Evolutionary conservation across 2,888 invertebrate genomes (phyloP).

Genomic region (Tetanocera ferruginea): DNA sequence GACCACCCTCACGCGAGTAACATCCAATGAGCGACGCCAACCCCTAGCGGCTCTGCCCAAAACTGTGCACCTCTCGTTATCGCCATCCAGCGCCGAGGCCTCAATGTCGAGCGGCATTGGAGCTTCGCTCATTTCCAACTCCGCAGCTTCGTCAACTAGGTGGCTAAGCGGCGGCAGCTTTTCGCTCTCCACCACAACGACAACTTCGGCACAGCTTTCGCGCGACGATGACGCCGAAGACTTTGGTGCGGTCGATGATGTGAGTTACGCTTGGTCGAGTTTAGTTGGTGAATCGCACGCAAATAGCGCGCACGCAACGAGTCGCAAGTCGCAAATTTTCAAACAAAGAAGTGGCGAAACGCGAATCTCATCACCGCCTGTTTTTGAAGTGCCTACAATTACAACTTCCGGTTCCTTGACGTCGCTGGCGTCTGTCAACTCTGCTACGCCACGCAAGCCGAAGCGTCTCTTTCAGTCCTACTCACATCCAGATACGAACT

Average conservation of each 20-base stretch:
- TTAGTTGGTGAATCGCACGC: constrained; percentile 27
- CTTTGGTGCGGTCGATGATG: neutral
- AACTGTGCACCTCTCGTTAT: constrained; percentile 41
- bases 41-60: constrained; percentile 26
- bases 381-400: constrained; percentile 11
- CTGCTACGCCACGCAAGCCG: constrained; percentile 44
- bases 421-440: constrained; percentile 8
- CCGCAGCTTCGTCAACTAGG: constrained; percentile 4
- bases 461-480: constrained; percentile 59
- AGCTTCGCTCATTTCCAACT: constrained; percentile 35
- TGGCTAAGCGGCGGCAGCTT: constrained; percentile 44
- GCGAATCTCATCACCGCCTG: constrained; percentile 34
- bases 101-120: constrained; percentile 42
- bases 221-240: constrained; percentile 46
- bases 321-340: no score
- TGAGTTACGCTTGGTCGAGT: constrained; percentile 5
- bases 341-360: no score
- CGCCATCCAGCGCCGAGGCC: constrained; percentile 48
- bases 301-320: constrained; percentile 26
- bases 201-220: constrained; percentile 51
- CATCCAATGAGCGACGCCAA: constrained; percentile 33
- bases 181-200: constrained; percentile 51
- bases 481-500: constrained; percentile 62
- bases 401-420: constrained; percentile 18
- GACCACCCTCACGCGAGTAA: constrained; percentile 40